Evolutionary conservation across 2,888 invertebrate genomes (phyloP), one percentile per base, ranked within the genome.

Genomic region (Hirtodrosophila histrioides): DNA sequence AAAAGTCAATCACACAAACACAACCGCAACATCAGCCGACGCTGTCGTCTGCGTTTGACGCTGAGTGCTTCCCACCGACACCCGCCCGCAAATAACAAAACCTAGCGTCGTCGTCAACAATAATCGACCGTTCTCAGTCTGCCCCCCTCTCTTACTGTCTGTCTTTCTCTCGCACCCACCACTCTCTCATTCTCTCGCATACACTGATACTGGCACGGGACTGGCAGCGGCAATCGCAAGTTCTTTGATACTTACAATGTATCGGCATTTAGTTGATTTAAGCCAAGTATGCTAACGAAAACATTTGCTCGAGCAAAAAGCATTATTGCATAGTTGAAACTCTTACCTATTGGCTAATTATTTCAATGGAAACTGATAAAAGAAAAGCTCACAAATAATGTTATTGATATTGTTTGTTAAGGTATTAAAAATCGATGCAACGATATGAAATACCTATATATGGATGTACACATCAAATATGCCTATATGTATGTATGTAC

Each of bases 1-100:
- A 85, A 86, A 87, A 85, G 78, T 85, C 83, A 85, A 87, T 67
- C 86, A 73, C 63, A 77, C 78, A 45, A 64, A 73, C 39, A 79
- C 85, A 69, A 62, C 51, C 70, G 49, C 57, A 78, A 60, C 45
- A 45, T 45, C 51, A 63, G 62, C 37, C 60, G 48, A 40, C 36
- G 53, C 50, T 36, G 45, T n/a, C 50, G 50, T 55, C 43, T 11
- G 63, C 53, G 53, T 50, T 55, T 41, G 67, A 63, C 63, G 55
- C 44, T 37, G 31, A 48, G 51, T 1, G 17, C 50, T 50, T 49
- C 43, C 75, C 61, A 61, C 75, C 75, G 45, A 66, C 70, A 84
- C 85, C 79, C 85, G 80, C 87, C 78, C 87, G 80, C 75, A 85
- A 86, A 78, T 86, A 81, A 85, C 83, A 81, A 88, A 81, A 74